Evolutionary conservation across 1,140 invertebrate genomes (phyloP).

Genomic region (Habropoda laboriosa): DNA sequence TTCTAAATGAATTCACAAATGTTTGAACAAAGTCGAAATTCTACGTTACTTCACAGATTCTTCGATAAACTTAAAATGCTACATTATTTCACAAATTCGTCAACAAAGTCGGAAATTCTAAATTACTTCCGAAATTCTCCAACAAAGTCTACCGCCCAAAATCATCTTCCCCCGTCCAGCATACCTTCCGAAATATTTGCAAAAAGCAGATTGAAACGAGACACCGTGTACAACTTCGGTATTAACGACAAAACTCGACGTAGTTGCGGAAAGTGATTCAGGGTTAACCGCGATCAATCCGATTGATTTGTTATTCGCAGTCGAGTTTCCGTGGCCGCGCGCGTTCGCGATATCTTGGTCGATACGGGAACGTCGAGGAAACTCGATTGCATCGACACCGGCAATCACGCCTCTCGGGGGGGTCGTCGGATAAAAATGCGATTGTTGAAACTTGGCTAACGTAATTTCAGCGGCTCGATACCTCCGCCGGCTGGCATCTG

Average conservation of each 20-base stretch:
- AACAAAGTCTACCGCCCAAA: too few species aligned
- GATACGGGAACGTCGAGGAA: constrained; percentile 23
- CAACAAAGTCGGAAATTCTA: too few species aligned
- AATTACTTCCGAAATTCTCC: too few species aligned
- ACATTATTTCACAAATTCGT: too few species aligned
- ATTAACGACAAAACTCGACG: not conserved
- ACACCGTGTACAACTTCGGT: not conserved
- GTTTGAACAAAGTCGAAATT: too few species aligned
- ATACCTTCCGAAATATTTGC: too few species aligned
- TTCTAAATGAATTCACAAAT: too few species aligned
- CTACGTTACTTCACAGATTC: too few species aligned
- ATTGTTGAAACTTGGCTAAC: constrained; percentile 58
- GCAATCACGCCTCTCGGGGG: constrained; percentile 35
- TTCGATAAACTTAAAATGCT: too few species aligned
- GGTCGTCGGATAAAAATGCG: constrained; percentile 49
- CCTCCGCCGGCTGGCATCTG: constrained; percentile 32
- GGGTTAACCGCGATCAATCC: constrained; percentile 28
- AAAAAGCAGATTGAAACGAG: not conserved
- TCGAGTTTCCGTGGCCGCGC: not conserved
- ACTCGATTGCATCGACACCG: constrained; percentile 42
- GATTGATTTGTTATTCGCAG: constrained; percentile 38
- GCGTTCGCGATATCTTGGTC: constrained; percentile 33
- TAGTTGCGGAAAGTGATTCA: not conserved
- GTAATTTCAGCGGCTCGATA: constrained; percentile 44
- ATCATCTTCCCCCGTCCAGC: too few species aligned